Base-by-base conservation (phyloP, 2,113 vertebrate genomes). In the Bambusicola thoracicus region DNA sequence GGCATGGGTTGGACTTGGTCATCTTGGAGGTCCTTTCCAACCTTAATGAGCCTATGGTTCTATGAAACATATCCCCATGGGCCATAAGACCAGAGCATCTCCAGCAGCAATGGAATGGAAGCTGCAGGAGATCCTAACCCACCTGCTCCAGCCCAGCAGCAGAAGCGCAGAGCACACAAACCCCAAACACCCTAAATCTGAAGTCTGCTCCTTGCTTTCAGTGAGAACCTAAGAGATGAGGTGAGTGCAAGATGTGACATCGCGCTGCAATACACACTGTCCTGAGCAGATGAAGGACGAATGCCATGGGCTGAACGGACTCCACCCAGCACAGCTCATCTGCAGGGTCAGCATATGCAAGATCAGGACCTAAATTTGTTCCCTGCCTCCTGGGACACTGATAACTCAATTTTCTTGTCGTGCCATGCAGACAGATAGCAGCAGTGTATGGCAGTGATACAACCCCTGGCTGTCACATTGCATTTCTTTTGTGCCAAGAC, bases 261-360 rank as follows among this genome's bases (percentile, higher is more conserved):
- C 0, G 25, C 5, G 43, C 51, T 90, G 86, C 80, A 88, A 68
- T 81, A 46, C 21, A 2, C 30, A 1, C 1, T 16, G 83, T 5
- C 81, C 94, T 27, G 81, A 84, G 63, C 81, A 93, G 91, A 89
- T 58, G 91, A 96, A 96, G 94, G 95, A 89, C 75, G 68, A 96
- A 87, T 41, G 74, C 91, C 84, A 65, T 0, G 32, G 75, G 84
- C 78, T 90, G 84, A 94, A 93, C 49, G 84, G 92, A 82, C 89
- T 89, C 46, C 90, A 89, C 82, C 93, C 69, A 95, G 77, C 15
- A 65, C 1, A 91, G 86, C 86, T 92, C 90, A 94, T 96, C 92
- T 95, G 81, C 89, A 84, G 81, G 9, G 87, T 73, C 85, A 92
- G 86, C 81, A 93, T 76, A 96, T 93, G 92, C 89, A 89, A 94